Base-by-base conservation (phyloP, 2,797 vertebrate genomes). In the Buphagus erythrorhynchus region DNA sequence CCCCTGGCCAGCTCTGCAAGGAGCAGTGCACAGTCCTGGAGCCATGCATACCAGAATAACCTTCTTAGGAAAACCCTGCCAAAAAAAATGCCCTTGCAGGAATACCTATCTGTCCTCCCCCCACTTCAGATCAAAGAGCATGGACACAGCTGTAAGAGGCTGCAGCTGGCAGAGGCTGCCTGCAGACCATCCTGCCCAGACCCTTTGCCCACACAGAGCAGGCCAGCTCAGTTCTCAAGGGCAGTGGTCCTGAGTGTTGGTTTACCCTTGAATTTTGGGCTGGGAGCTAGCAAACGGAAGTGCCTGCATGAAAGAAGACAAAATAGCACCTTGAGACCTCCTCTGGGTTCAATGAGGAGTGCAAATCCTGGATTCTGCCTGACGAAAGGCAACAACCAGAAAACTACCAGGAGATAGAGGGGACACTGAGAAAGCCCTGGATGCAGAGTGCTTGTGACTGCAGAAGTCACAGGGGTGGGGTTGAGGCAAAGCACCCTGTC, bases 11-110 rank as follows among this genome's bases (percentile, higher is more conserved):
- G 35, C n/a, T 54, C 68, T 26, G 7, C 38, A 42, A 65, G 75
- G 43, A 90, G 51, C 25, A 6, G 9, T 24, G 35, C 38, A 18
- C 22, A 2, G 26, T 55, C 33, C 21, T 1, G 1, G 63, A 82
- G 42, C 10, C 0, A 0, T 3, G 18, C 26, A 12, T 16, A 11
- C 6, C 1, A 2, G 10, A 46, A 5, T 31, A 67, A 48, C 4
- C 21, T 51, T 66, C 48, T 62, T 10, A 40, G n/a, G 28, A 93
- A 85, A 85, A 13, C 18, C 15, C 16, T 79, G 45, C 10, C 14
- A 26, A 22, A 52, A 59, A 29, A 8, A 9, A 3, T 13, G 5
- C 8, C 6, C 6, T n/a, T 35, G 3, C 40, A 52, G n/a, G 35
- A n/a, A 9, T 5, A n/a, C 8, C 12, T 62, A 5, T 26, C 17